Percentiles rank a stretch among this genome's conserved stretches.
These are phyloP conservation scores for Marmota monax DNA, from an alignment of 2,113 vertebrate species.

Conservation along the genomic window DNA sequence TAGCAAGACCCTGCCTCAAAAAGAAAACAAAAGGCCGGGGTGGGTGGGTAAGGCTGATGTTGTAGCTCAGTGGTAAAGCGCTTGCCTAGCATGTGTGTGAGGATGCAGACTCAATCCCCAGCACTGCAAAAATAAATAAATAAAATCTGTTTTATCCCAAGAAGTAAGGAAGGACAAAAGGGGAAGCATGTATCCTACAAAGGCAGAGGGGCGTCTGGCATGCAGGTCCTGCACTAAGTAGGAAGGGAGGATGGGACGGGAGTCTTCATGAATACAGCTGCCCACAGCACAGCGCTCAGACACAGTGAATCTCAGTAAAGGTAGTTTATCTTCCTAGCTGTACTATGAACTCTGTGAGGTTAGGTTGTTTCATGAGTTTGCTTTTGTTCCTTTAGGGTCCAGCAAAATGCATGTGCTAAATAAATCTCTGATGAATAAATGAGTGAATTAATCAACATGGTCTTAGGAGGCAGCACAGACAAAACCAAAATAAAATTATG, in stretches of 20 bases:
- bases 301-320: not conserved
- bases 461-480: not conserved
- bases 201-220: not conserved
- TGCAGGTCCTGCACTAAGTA: not conserved
- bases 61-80: too few relatives aligned
- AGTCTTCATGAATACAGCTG: not conserved
- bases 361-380: not conserved
- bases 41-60: too few relatives aligned
- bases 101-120: too few relatives aligned
- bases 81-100: too few relatives aligned
- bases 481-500: not conserved
- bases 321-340: not conserved
- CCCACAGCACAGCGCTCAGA: not conserved
- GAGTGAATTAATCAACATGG: not conserved
- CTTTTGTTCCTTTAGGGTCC: not conserved
- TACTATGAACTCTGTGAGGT: not conserved
- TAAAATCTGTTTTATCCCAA: too few relatives aligned
- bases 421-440: not conserved
- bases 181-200: too few relatives aligned
- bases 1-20: too few relatives aligned
- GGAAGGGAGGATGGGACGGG: not conserved
- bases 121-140: too few relatives aligned
- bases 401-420: not conserved
- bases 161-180: too few relatives aligned
- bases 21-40: not conserved